Evolutionary conservation across 2,113 vertebrate genomes (phyloP).

Genomic region (Miniopterus natalensis): DNA sequence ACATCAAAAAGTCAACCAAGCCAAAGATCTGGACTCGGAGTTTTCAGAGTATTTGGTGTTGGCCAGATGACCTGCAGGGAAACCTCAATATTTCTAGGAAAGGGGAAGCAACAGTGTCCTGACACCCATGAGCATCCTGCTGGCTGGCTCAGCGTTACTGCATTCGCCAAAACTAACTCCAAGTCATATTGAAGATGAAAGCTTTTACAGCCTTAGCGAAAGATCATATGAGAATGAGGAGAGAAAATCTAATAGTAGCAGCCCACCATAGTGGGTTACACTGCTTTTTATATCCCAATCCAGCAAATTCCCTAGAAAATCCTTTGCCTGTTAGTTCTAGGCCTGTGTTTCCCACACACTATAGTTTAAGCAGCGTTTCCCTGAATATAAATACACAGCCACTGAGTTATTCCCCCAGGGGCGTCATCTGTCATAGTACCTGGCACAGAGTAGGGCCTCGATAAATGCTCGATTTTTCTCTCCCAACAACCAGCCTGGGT

Average conservation of each 20-base stretch:
- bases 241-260: not conserved
- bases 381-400: not conserved
- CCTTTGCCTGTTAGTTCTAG: not conserved
- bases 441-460: not conserved
- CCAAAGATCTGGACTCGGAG: not conserved
- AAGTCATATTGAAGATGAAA: not conserved
- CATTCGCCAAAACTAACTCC: constrained; percentile 18
- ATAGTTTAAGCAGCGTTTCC: not conserved
- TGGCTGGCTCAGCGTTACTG: not conserved
- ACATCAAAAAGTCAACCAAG: not conserved
- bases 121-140: not conserved
- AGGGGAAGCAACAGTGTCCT: not conserved
- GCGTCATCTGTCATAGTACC: not conserved
- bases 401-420: not conserved
- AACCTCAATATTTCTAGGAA: not conserved
- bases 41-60: not conserved
- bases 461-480: no score
- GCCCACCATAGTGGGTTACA: not conserved
- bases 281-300: not conserved
- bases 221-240: not conserved
- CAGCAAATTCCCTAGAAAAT: not conserved
- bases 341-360: not conserved
- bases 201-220: not conserved
- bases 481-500: not conserved
- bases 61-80: not conserved